A percentile compares a stretch with the other conserved stretches of the same genome.
Evolutionary conservation across 2,113 vertebrate species (phyloP).

Genomic region (Psophia crepitans): DNA sequence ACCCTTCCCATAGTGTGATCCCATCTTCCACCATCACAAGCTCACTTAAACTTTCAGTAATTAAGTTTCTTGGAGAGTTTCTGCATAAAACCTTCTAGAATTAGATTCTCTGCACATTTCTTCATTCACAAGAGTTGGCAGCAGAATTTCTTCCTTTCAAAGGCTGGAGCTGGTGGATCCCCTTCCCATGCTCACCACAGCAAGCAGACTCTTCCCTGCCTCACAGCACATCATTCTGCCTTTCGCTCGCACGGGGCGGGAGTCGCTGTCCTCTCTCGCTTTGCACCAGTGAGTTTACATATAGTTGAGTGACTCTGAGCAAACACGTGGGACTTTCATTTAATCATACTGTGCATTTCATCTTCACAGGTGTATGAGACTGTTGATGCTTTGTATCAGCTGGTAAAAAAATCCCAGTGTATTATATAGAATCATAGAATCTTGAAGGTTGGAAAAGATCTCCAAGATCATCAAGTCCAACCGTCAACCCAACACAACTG

Average conservation of each 20-base stretch:
- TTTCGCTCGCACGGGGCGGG: accelerated
- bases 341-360: background rate
- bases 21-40: background rate
- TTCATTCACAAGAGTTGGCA: background rate
- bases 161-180: background rate
- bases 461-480: no score
- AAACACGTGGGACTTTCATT: background rate
- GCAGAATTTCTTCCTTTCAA: background rate
- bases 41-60: background rate
- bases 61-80: background rate
- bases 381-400: background rate
- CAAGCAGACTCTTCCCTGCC: background rate
- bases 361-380: background rate
- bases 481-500: no score
- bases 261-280: background rate
- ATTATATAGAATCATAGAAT: no score
- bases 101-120: background rate
- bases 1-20: background rate
- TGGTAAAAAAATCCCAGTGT: no score
- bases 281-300: background rate
- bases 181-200: background rate
- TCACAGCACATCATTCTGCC: background rate
- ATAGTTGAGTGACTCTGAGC: background rate
- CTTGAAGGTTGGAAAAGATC: no score
- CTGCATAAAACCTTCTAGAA: background rate